phyloP scores from a whole-genome alignment of 1,140 invertebrate genomes.

The Drosophila obscura region DNA sequence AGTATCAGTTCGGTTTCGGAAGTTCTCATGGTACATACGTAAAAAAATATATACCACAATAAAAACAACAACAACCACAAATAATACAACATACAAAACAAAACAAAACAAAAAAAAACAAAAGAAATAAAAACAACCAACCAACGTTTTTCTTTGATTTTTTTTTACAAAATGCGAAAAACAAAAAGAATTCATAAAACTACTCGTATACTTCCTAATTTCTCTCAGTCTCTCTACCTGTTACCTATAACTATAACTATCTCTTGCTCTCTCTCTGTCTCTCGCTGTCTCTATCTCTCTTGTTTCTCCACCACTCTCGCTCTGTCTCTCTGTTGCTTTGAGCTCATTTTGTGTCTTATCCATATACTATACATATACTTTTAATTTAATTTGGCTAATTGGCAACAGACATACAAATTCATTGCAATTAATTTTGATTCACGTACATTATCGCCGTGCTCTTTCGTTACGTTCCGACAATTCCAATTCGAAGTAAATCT shows the following conservation, averaged over 20 bases:
- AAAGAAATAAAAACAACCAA: conserved; percentile 31
- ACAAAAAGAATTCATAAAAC: conserved; percentile 65
- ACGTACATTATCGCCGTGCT: conserved; percentile 1
- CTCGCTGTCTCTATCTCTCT: conserved; percentile 42
- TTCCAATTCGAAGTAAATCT: conserved; percentile 47
- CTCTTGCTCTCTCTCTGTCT: conserved; percentile 28
- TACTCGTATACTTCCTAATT: conserved; percentile 68
- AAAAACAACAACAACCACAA: conserved; percentile 23
- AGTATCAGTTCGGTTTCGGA: conserved; percentile 99
- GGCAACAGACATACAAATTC: conserved; percentile 49
- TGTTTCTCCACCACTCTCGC: conserved; percentile 21
- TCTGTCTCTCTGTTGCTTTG: conserved; percentile 60
- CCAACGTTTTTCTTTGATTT: conserved; percentile 6
- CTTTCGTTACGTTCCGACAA: conserved; percentile 29
- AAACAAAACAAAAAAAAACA: conserved; percentile 45
- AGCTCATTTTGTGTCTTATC: conserved; percentile 61
- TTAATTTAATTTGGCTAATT: conserved; percentile 44
- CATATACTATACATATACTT: background rate
- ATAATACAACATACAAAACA: conserved; percentile 29
- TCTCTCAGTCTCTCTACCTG: conserved; percentile 55
- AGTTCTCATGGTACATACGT: conserved; percentile 95
- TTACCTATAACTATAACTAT: conserved; percentile 44
- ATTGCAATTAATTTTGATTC: conserved; percentile 36
- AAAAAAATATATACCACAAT: conserved; percentile 49
- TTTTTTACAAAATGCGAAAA: conserved; percentile 43